These are phyloP conservation scores for Forbesichthys agassizii DNA, from an alignment of 2,113 vertebrate genomes.

Conservation along the genomic window DNA sequence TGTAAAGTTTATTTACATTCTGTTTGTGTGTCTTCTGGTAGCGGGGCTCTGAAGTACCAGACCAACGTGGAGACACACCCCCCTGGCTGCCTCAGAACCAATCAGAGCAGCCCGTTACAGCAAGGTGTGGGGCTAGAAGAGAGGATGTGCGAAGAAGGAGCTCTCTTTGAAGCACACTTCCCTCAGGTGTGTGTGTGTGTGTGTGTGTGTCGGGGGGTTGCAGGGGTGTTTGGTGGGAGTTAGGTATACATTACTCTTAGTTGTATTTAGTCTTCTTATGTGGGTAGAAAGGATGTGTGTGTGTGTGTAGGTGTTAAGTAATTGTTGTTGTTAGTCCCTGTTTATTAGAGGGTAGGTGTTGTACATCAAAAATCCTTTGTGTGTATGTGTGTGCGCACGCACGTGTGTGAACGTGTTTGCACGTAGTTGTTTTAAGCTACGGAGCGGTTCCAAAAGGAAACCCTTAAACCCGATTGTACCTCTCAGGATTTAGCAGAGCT, in stretches of 20 bases:
- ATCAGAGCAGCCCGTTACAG: slow-evolving; percentile 68
- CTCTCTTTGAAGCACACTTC: slow-evolving; percentile 87
- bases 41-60: slow-evolving; percentile 94
- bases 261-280: background rate
- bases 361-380: slow-evolving; percentile 29
- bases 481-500: slow-evolving; percentile 42
- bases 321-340: slow-evolving; percentile 23
- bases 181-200: slow-evolving; percentile 85
- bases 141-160: slow-evolving; percentile 83
- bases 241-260: background rate
- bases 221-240: background rate
- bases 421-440: slow-evolving; percentile 57
- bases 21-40: slow-evolving; percentile 44
- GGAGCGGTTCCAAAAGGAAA: slow-evolving; percentile 55
- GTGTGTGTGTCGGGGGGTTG: background rate
- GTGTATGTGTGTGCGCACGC: slow-evolving; percentile 33
- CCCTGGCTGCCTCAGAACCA: slow-evolving; percentile 87
- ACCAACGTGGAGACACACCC: slow-evolving; percentile 88
- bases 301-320: slow-evolving; percentile 69
- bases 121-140: slow-evolving; percentile 48
- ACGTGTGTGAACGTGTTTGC: slow-evolving; percentile 60
- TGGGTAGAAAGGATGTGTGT: background rate
- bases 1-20: background rate
- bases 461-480: slow-evolving; percentile 43
- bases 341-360: slow-evolving; percentile 52